A percentile compares a stretch with the other conserved stretches of the same genome.
Evolutionary conservation across 2,888 invertebrate genomes (phyloP).

Genomic region (Caenorhabditis zanzibari): DNA sequence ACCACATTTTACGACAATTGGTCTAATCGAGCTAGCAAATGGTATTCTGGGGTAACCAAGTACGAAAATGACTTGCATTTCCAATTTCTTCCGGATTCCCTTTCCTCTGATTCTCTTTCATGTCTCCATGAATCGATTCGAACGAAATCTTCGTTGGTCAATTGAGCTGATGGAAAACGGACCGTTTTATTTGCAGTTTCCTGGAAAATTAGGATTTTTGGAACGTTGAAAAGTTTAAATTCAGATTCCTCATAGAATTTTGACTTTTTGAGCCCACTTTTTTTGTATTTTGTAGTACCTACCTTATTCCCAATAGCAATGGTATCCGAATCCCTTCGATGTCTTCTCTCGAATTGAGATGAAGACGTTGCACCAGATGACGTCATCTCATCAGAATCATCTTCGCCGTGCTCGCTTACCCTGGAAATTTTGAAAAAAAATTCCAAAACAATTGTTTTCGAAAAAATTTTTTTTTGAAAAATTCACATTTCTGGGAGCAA

Average conservation of each 20-base stretch:
- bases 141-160: conserved; percentile 57
- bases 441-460: not conserved
- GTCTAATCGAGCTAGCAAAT: too few species aligned
- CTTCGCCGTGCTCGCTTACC: conserved; percentile 7
- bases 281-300: not conserved
- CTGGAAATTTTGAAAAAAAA: not conserved
- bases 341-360: conserved; percentile 48
- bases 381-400: conserved; percentile 27
- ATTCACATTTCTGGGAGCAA: too few species aligned
- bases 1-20: too few species aligned
- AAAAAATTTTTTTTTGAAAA: too few species aligned
- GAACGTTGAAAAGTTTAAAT: too few species aligned
- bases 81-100: conserved; percentile 25
- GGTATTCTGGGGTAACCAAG: too few species aligned
- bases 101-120: conserved; percentile 44
- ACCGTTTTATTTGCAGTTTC: conserved; percentile 54
- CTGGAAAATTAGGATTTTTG: conserved; percentile 12
- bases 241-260: not conserved
- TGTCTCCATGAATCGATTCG: conserved; percentile 61
- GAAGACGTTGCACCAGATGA: conserved; percentile 27
- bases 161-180: conserved; percentile 55
- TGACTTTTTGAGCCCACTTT: not conserved
- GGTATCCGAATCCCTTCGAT: conserved; percentile 52
- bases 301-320: conserved; percentile 55
- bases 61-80: too few species aligned